These are phyloP conservation scores for Lordiphosa stackelbergi DNA, from an alignment of 1,140 invertebrate genomes.

Conservation along the genomic window DNA sequence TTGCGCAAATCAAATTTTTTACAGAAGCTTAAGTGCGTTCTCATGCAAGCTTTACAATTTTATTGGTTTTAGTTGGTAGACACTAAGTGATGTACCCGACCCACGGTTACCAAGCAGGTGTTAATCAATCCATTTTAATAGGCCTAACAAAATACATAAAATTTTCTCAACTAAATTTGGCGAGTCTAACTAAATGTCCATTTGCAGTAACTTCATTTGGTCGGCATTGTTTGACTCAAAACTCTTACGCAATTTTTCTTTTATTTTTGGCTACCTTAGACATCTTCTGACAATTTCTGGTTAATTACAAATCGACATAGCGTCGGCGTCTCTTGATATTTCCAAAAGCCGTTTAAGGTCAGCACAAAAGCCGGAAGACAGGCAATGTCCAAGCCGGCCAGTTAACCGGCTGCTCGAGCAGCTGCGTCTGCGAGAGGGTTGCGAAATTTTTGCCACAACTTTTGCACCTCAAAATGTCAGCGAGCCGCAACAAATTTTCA, in stretches of 20 bases:
- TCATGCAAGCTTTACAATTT: neutral
- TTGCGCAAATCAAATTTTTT: neutral
- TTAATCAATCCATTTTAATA: conserved; percentile 25
- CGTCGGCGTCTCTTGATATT: conserved; percentile 31
- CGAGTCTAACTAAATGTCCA: conserved; percentile 50
- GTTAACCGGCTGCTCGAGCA: conserved; percentile 9
- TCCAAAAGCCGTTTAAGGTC: conserved; percentile 57
- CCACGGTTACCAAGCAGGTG: too few species aligned
- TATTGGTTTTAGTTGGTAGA: too few species aligned
- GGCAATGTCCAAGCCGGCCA: conserved; percentile 9
- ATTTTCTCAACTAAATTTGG: conserved; percentile 7
- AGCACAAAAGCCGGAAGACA: conserved; percentile 61
- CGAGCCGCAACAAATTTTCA: conserved; percentile 44
- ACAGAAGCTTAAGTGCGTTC: conserved; percentile 3
- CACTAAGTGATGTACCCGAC: too few species aligned
- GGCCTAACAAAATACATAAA: neutral
- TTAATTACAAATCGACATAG: conserved; percentile 56
- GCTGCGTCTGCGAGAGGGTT: conserved; percentile 29
- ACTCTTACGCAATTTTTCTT: conserved; percentile 42
- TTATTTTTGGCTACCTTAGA: conserved; percentile 12
- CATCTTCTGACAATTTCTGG: conserved; percentile 45
- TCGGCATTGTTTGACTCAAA: conserved; percentile 43
- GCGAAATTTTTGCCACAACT: conserved; percentile 58
- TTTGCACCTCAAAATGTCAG: conserved; percentile 70
- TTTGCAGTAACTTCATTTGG: conserved; percentile 30